Base-by-base conservation (phyloP, 2,113 vertebrate species). In the Thomomys bottae region DNA sequence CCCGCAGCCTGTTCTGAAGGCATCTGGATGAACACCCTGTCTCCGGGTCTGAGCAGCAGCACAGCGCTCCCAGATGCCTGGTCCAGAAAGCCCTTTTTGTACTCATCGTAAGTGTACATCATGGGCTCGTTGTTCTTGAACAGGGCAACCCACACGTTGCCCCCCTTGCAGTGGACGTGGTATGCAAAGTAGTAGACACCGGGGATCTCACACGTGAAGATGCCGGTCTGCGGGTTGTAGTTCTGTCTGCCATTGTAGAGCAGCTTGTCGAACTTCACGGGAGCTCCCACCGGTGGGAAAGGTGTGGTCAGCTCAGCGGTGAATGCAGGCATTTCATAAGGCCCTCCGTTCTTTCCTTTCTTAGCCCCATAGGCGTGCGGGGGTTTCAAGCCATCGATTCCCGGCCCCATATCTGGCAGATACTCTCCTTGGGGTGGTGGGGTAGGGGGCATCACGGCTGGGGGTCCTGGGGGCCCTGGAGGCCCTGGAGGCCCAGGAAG, bases 61-160 rank as follows among this genome's bases (percentile, higher is more conserved):
- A 99, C 99, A 0, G 99, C 99, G 0, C 99, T 99, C 76, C 99
- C 99, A 0, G 99, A 99, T 1, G 99, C 99, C 97, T 99, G 99
- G 97, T 99, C 99, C 96, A 99, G 97, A 96, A 98, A 99, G 91
- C 99, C 98, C 96, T 99, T 99, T 96, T 98, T 99, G 97, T 98
- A 99, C 96, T 99, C 99, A 0, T 99, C 99, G 0, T 99, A 99
- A 0, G 99, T 99, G 97, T 99, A 99, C 99, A 99, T 99, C 72
- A 99, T 96, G 0, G 99, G 98, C 96, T 99, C 99, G 36, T 98
- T 99, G 98, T 99, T 99, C 97, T 98, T 99, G 97, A 98, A 99
- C 89, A 99, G 96, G 0, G 99, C 99, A 89, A 99, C 99, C 99
- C 99, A 99, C 77, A 99, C 98, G 3, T 99, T 99, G 75, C 98